Percentiles rank a stretch among this genome's conserved stretches.
phyloP scores from a whole-genome alignment of 2,888 invertebrate species.

The Coelopa pilipes region DNA sequence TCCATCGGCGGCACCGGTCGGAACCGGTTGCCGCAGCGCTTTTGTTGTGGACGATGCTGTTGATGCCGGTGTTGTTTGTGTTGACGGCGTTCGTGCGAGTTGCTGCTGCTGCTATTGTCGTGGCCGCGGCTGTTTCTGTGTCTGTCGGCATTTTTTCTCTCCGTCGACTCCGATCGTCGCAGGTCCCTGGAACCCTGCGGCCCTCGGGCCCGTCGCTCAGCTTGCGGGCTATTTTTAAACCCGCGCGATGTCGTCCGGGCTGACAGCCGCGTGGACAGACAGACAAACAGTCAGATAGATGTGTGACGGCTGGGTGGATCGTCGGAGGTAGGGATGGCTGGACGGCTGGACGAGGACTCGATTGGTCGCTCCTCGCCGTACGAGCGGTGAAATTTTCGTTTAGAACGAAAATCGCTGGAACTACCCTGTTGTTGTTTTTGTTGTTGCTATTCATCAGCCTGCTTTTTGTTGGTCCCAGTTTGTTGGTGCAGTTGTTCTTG shows the following conservation, averaged over 20 bases:
- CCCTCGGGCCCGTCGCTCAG: too few species aligned
- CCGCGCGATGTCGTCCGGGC: background rate
- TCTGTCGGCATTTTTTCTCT: background rate
- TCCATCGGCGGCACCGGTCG: slow-evolving; percentile 8
- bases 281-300: too few species aligned
- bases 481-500: too few species aligned
- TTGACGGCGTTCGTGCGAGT: background rate
- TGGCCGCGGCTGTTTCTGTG: too few species aligned
- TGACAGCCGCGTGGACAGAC: too few species aligned
- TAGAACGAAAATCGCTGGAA: slow-evolving; percentile 45
- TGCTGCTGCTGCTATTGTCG: slow-evolving; percentile 2
- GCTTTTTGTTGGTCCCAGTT: too few species aligned
- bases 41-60: background rate
- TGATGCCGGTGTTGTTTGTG: background rate
- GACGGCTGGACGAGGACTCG: background rate
- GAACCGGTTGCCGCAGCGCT: slow-evolving; percentile 25
- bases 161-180: background rate
- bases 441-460: background rate
- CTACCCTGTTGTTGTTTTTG: background rate
- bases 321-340: background rate
- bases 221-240: slow-evolving; percentile 29
- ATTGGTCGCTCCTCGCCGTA: slow-evolving; percentile 38
- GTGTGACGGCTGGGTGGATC: background rate
- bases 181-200: background rate
- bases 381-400: slow-evolving; percentile 62